Percentiles rank a stretch among this genome's conserved stretches.
Evolutionary conservation across 2,888 invertebrate species (phyloP).

Genomic region (Nycteola revayana): DNA sequence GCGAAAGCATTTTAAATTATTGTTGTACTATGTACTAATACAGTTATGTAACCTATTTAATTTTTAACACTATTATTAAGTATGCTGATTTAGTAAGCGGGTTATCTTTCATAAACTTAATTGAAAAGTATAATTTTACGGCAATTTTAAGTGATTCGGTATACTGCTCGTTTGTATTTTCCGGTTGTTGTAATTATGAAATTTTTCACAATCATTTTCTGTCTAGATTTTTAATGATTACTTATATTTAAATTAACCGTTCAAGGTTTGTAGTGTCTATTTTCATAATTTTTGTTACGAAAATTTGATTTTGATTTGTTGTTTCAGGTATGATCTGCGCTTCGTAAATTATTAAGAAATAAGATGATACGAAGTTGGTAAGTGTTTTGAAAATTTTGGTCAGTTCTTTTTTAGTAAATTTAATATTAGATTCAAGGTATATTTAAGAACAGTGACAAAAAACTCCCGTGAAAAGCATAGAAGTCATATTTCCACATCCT

Average conservation of each 20-base stretch:
- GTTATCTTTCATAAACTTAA: slow-evolving; percentile 19
- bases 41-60: slow-evolving; percentile 16
- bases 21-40: background rate
- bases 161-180: slow-evolving; percentile 11
- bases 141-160: slow-evolving; percentile 10
- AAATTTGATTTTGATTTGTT: slow-evolving; percentile 8
- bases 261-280: background rate
- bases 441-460: too few relatives aligned
- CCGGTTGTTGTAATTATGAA: slow-evolving; percentile 12
- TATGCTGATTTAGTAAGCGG: slow-evolving; percentile 6
- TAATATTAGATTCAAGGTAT: too few relatives aligned
- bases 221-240: background rate
- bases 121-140: slow-evolving; percentile 19
- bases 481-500: too few relatives aligned
- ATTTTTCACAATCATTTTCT: background rate
- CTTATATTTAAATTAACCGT: background rate
- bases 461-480: too few relatives aligned
- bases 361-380: too few relatives aligned
- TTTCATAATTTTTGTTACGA: background rate
- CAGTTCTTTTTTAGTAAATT: too few relatives aligned
- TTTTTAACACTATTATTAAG: too few relatives aligned
- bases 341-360: too few relatives aligned
- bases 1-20: slow-evolving; percentile 6
- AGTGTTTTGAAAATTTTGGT: too few relatives aligned
- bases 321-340: slow-evolving; percentile 32